phyloP scores from a whole-genome alignment of 2,113 vertebrate genomes.

The Hydropotes inermis region DNA sequence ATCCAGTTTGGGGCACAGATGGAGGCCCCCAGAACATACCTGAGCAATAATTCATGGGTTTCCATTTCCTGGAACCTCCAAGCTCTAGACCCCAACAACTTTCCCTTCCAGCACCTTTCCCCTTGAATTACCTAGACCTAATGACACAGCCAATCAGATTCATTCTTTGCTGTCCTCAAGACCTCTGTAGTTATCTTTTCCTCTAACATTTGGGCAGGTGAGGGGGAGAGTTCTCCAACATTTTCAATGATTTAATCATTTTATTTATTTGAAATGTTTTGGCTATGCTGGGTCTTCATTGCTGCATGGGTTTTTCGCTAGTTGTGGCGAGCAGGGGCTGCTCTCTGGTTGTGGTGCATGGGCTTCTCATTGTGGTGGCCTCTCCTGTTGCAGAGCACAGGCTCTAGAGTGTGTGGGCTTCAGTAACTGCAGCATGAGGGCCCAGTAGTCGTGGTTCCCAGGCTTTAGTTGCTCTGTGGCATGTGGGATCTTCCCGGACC shows the following conservation, averaged over 20 bases:
- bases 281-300: not conserved
- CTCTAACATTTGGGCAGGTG: not conserved
- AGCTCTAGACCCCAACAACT: not conserved
- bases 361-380: not conserved
- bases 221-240: not conserved
- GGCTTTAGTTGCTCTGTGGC: not conserved
- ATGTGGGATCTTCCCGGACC: not conserved
- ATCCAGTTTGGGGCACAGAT: not conserved
- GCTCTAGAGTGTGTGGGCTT: not conserved
- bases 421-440: not conserved
- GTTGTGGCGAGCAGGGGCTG: not conserved
- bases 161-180: not conserved
- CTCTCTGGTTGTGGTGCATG: not conserved
- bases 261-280: not conserved
- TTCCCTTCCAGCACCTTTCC: not conserved
- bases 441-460: not conserved
- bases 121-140: not conserved
- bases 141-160: not conserved
- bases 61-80: not conserved
- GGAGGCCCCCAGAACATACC: not conserved
- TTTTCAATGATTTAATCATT: not conserved
- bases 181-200: not conserved
- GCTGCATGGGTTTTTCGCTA: not conserved
- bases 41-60: not conserved
- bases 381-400: not conserved